Base-by-base conservation (phyloP, 1,140 invertebrate genomes). In the Campoletis sonorensis region DNA sequence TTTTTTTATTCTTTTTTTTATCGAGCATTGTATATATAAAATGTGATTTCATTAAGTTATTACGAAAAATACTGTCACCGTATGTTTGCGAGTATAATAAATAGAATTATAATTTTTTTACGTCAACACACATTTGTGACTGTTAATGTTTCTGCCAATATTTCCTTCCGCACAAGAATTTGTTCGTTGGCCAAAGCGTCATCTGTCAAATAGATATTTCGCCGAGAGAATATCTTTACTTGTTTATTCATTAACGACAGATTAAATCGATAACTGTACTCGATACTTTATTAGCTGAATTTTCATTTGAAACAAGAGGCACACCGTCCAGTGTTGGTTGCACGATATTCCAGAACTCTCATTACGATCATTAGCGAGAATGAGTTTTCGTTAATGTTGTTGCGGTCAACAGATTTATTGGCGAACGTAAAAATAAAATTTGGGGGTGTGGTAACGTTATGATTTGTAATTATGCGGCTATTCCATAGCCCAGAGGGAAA, bases 11-110 rank as follows among this genome's bases (percentile, higher is more conserved):
- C n/a, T n/a, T n/a, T n/a, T n/a, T 51, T 18, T 73, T 11, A 75
- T 27, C 18, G 49, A 77, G 33, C 75, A 54, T 54, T 23, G 49
- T 75, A 58, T 45, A 45, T 45, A 45, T 45, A 58, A 21, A 58
- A 75, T 75, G 72, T 54, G 72, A 75, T 75, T 75, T 49, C 33
- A 75, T 45, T 75, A 75, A 75, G 45, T 75, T 75, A 75, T 75
- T 75, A 23, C 37, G 26, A 51, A 58, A 27, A 27, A 15, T 54
- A 26, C 40, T 45, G 40, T 45, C 40, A 30, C 27, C 23, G 61
- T 27, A 23, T 73, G 40, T 49, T 49, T 23, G n/a, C 16, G 15
- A 37, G 26, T 27, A 45, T 54, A 75, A 54, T 58, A 75, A 75
- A 75, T 75, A 75, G 13, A 30, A 58, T 75, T 58, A n/a, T 58